Conservation (phyloP, 1,140 invertebrate genomes). For the Diachasma alloeum region DNA sequence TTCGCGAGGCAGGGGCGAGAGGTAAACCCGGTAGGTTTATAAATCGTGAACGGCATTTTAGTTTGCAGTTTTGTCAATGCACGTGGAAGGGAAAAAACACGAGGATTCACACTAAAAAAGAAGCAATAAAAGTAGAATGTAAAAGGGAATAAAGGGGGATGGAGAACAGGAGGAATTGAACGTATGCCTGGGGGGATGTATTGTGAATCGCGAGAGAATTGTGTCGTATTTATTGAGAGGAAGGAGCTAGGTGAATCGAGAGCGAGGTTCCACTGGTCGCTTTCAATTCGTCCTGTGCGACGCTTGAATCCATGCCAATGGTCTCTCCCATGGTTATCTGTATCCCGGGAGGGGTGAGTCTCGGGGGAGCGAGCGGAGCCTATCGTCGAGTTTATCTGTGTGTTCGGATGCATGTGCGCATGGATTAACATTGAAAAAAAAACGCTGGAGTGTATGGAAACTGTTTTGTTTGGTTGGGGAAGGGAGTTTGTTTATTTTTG, state of each 20-base stretch:
- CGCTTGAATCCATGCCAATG: constrained; percentile 27
- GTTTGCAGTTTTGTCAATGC: not conserved
- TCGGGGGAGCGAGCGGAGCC: not conserved
- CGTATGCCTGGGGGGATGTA: not conserved
- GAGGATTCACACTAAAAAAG: not conserved
- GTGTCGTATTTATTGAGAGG: constrained; percentile 23
- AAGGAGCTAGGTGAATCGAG: constrained; percentile 12
- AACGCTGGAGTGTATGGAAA: not conserved
- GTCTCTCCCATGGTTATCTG: not conserved
- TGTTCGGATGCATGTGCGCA: not conserved
- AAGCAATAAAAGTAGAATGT: not conserved
- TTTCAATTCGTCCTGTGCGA: constrained; percentile 24
- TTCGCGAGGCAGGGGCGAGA: not conserved
- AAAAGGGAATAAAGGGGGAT: too few species aligned
- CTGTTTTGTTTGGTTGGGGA: not conserved
- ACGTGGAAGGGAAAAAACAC: not conserved
- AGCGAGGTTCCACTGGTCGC: not conserved
- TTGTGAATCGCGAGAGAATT: not conserved
- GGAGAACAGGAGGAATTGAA: not conserved
- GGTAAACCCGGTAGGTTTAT: not conserved
- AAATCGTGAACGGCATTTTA: not conserved
- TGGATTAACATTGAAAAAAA: not conserved
- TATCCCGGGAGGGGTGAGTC: not conserved
- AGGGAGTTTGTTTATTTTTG: not conserved
- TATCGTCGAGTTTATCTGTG: not conserved